Base-by-base conservation (phyloP, 2,113 vertebrate species). In the Agapornis roseicollis region DNA sequence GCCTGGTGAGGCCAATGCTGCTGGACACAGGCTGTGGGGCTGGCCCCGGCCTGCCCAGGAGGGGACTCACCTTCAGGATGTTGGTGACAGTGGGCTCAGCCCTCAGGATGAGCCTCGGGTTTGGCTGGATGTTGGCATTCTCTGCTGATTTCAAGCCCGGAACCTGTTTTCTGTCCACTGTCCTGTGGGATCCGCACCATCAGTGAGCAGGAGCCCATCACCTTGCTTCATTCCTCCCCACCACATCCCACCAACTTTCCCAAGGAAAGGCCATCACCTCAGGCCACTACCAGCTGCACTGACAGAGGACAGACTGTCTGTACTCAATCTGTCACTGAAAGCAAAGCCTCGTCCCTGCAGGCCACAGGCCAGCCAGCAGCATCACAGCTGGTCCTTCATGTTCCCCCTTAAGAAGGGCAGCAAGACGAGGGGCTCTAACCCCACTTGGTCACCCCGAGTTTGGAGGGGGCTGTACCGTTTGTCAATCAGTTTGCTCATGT, bases 11-110 rank as follows among this genome's bases (percentile, higher is more conserved):
- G 33, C 24, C 1, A 0, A 33, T 8, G 61, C 42, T 71, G 61
- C 85, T 55, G 70, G 70, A 10, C 81, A 46, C 15, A 11, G 69
- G 46, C 55, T 60, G 17, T 17, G 28, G 33, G 50, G 60, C n/a
- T 2, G 31, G 42, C 39, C 13, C 10, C 33, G 15, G 33, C 17
- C 29, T 29, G 76, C 13, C n/a, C 50, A 42, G 78, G 18, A 33
- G 14, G 31, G 33, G 55, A 70, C 91, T 61, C 95, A 99, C 99
- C 98, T 99, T 99, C 52, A 99, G 98, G 88, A 99, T 99, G 96
- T 99, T 99, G 88, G 99, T 99, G 92, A 99, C 99, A 2, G 99
- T 99, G 8, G 99, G 99, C 94, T 99, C 99, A 0, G 99, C 99
- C 46, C 99, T 97, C 49, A 99, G 98, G 92, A 99, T 99, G 53